A percentile compares a stretch with the other conserved stretches of the same genome.
Evolutionary conservation across 2,113 vertebrate genomes (phyloP).

Genomic region (Antechinus flavipes): DNA sequence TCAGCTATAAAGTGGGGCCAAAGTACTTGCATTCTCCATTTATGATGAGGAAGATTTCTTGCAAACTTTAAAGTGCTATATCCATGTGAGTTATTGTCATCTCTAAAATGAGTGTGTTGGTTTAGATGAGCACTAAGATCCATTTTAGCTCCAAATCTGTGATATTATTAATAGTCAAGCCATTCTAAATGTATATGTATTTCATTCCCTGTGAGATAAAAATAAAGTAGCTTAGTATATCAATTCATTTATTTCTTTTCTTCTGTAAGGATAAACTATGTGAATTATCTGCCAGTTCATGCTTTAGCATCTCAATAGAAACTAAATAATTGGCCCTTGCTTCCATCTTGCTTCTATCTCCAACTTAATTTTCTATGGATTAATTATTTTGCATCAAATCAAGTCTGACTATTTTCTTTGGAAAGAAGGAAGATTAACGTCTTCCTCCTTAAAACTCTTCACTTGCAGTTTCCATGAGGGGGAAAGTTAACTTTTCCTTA

Average conservation of each 20-base stretch:
- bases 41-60: neutral
- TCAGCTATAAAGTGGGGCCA: neutral
- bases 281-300: constrained; percentile 55
- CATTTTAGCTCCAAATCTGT: neutral
- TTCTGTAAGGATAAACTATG: constrained; percentile 8
- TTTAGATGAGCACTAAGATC: neutral
- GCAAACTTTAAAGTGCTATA: neutral
- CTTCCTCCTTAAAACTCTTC: constrained; percentile 63
- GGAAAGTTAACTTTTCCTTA: constrained; percentile 35
- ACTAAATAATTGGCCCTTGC: neutral
- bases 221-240: neutral
- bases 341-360: neutral
- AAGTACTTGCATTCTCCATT: neutral
- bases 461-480: constrained; percentile 53
- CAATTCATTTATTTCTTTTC: constrained; percentile 38
- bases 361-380: constrained; percentile 36
- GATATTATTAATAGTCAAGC: neutral
- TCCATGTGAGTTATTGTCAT: neutral
- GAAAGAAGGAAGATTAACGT: constrained; percentile 52
- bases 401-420: constrained; percentile 61
- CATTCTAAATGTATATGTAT: neutral
- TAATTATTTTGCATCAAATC: constrained; percentile 35
- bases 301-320: constrained; percentile 52
- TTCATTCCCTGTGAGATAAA: neutral
- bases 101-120: neutral